These are phyloP conservation scores for Neostethus bicornis DNA, from an alignment of 2,797 vertebrate genomes.

Conservation along the genomic window DNA sequence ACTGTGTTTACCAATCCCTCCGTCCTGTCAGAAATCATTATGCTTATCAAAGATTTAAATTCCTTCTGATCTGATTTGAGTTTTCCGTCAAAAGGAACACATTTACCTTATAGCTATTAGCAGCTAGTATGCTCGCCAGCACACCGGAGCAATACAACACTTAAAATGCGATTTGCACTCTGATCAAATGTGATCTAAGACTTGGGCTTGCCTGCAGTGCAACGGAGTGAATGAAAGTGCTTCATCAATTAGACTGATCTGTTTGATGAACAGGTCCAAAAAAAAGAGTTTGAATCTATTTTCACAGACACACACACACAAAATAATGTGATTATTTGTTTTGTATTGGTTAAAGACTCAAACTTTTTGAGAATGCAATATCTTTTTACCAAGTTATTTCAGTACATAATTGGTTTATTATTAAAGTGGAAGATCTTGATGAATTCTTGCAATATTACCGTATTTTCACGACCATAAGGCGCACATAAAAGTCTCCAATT, in stretches of 20 bases:
- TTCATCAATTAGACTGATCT: constrained; percentile 57
- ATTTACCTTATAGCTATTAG: constrained; percentile 68
- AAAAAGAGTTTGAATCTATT: constrained; percentile 27
- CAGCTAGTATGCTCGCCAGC: constrained; percentile 10
- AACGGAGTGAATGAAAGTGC: constrained; percentile 46
- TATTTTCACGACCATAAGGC: too few relatives aligned
- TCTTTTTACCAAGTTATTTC: neutral
- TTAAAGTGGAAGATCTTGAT: too few relatives aligned
- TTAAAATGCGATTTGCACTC: constrained; percentile 58
- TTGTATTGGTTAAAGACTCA: constrained; percentile 1
- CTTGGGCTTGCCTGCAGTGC: constrained; percentile 56
- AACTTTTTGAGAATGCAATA: neutral
- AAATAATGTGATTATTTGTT: neutral
- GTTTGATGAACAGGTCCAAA: constrained; percentile 51
- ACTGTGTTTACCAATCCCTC: neutral
- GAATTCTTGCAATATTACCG: too few relatives aligned
- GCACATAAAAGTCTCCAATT: too few relatives aligned
- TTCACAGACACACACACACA: neutral
- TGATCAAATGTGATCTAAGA: constrained; percentile 51
- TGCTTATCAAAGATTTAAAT: constrained; percentile 50
- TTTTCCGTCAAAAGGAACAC: constrained; percentile 21
- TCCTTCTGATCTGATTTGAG: constrained; percentile 52
- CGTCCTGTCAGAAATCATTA: constrained; percentile 29
- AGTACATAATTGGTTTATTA: neutral
- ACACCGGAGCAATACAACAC: constrained; percentile 42